Conservation (phyloP, 2,113 vertebrate genomes). For the Stegastes partitus region DNA sequence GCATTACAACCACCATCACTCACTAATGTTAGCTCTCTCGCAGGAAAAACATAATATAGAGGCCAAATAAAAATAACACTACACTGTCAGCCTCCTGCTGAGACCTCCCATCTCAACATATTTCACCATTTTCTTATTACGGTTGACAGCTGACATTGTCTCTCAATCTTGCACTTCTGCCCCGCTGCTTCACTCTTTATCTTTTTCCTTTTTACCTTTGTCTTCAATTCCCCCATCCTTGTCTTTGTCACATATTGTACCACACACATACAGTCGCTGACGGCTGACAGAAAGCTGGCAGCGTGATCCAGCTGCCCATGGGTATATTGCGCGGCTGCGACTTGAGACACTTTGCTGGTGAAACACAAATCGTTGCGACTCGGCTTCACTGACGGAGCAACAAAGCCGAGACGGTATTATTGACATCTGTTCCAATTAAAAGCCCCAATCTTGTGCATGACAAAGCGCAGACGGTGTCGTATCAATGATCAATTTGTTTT, state of each 20-base stretch:
- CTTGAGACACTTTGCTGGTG: constrained; percentile 14
- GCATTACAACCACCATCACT: constrained; percentile 62
- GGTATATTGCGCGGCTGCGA: constrained; percentile 15
- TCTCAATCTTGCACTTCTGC: constrained; percentile 44
- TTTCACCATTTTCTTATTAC: constrained; percentile 55
- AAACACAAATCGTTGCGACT: not conserved
- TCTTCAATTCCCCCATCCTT: constrained; percentile 7
- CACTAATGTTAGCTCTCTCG: constrained; percentile 39
- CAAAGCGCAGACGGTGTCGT: not conserved
- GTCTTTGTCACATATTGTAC: constrained; percentile 20
- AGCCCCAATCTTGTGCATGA: not conserved
- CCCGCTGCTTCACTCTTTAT: constrained; percentile 31
- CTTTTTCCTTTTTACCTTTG: constrained; percentile 13
- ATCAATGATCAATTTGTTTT: constrained; percentile 5
- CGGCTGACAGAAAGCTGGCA: not conserved
- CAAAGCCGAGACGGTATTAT: not conserved
- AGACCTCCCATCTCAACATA: constrained; percentile 45
- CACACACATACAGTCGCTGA: not conserved
- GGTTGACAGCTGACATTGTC: constrained; percentile 50
- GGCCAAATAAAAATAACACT: constrained; percentile 55
- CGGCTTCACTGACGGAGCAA: not conserved
- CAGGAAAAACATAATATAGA: constrained; percentile 37
- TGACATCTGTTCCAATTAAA: constrained; percentile 30
- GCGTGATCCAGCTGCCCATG: constrained; percentile 14
- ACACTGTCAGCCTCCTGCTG: constrained; percentile 38